These are phyloP conservation scores for Pristionchus arcanus DNA, from an alignment of 2,888 invertebrate genomes.

Conservation along the genomic window DNA sequence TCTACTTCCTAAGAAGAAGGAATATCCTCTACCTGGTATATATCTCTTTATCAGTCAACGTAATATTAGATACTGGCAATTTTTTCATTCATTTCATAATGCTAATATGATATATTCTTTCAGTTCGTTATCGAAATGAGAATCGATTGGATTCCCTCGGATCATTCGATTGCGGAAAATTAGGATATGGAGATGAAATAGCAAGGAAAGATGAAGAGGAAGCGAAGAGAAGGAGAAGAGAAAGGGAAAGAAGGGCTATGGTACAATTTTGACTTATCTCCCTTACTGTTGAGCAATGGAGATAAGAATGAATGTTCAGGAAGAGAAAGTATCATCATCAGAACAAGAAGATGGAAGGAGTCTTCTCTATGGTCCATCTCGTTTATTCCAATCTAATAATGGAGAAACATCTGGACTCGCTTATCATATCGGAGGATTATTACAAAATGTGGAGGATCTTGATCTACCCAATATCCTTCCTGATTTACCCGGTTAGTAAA, in stretches of 20 bases:
- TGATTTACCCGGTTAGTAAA: constrained; percentile 61
- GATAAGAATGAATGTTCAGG: neutral
- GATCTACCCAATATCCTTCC: constrained; percentile 66
- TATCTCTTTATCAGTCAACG: neutral
- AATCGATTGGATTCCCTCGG: constrained; percentile 17
- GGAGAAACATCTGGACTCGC: constrained; percentile 18
- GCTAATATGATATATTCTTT: neutral
- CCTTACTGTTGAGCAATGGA: neutral
- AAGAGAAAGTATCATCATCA: neutral
- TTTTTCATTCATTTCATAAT: neutral
- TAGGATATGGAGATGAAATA: constrained; percentile 49
- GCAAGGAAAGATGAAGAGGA: constrained; percentile 49
- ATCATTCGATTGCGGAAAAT: constrained; percentile 14
- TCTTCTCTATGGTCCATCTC: constrained; percentile 12
- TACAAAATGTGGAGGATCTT: constrained; percentile 56
- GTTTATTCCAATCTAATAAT: constrained; percentile 1
- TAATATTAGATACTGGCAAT: no score
- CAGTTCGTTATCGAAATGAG: neutral
- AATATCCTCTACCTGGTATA: constrained; percentile 46
- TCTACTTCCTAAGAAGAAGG: constrained; percentile 42
- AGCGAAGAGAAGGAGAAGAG: constrained; percentile 29
- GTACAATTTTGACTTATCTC: no score
- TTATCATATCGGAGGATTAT: constrained; percentile 42
- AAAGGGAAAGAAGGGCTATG: constrained; percentile 34
- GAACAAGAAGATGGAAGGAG: neutral